Evolutionary conservation across 2,113 vertebrate genomes (phyloP), one percentile per base, ranked within the genome.

Genomic region (Genyomyrus donnyi): DNA sequence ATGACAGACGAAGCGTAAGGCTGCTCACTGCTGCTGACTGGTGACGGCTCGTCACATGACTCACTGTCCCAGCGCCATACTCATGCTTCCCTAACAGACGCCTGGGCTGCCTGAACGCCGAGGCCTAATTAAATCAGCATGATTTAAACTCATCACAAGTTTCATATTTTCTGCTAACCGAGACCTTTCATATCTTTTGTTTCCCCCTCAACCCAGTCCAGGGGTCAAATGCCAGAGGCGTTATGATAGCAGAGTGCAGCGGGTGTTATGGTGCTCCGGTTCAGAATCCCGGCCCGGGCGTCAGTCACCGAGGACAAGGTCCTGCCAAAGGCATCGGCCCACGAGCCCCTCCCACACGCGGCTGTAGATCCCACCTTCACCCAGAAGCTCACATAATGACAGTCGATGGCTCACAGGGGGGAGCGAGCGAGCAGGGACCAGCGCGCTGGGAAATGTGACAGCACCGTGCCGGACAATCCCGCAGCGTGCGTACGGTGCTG

Each of bases 191-290:
- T 83, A 52, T 84, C 13, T 52, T 80, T 84, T 56, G 13, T 74
- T 13, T 74, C 31, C 70, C 31, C 70, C 50, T 39, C 70, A 35
- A 42, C 53, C 56, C 42, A 66, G 21, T 52, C 52, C 42, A 62
- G 84, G 17, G 84, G 39, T 90, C 89, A 88, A 88, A 88, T 56
- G 84, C 62, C 66, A 52, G 21, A n/a, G 62, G 45, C 13, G 52
- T 87, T 88, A 77, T 62, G 31, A 88, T 35, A 52, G 62, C 85
- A 90, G 85, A 88, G 39, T 87, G 52, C 85, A 53, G 35, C 31
- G n/a, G n/a, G 39, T 27, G 86, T 70, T 62, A 87, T 80, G 3
- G 48, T 15, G 66, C 15, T 35, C 53, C 5, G 84, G 17, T 9
- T 53, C 85, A n/a, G 52, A 62, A 66, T 66, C 27, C 85, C 10